phyloP scores from a whole-genome alignment of 2,113 vertebrate genomes.

The Python bivittatus region DNA sequence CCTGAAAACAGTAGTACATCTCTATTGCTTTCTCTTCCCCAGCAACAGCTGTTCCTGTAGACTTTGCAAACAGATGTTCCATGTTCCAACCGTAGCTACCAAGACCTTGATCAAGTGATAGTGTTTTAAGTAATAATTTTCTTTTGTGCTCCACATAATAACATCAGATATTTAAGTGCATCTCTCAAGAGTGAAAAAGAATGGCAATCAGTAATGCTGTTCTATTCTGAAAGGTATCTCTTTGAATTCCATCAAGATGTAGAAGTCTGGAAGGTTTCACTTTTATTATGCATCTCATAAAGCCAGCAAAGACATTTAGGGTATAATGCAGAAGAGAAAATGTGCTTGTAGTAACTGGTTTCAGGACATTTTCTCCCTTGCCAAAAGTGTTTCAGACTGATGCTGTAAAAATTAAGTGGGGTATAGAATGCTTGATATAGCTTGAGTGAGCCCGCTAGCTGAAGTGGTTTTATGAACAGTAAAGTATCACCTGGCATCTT shows the following conservation, averaged over 20 bases:
- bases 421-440: conserved; percentile 1
- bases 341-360: neutral
- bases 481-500: neutral
- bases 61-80: neutral
- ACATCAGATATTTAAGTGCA: neutral
- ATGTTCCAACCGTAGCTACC: neutral
- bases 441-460: neutral
- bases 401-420: neutral
- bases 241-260: neutral
- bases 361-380: neutral
- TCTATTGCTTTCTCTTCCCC: neutral
- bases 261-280: conserved; percentile 12
- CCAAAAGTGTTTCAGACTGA: conserved; percentile 20
- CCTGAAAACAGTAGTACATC: neutral
- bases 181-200: neutral
- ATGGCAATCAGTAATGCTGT: neutral
- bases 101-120: neutral
- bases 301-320: conserved; percentile 7
- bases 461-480: neutral
- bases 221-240: neutral
- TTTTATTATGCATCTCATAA: conserved; percentile 19
- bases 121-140: neutral
- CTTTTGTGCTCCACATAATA: neutral
- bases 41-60: neutral
- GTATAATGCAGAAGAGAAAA: neutral